Percentiles rank a stretch among this genome's conserved stretches.
These are phyloP conservation scores for Trichogramma dendrolimi DNA, from an alignment of 2,888 invertebrate genomes.

Conservation along the genomic window DNA sequence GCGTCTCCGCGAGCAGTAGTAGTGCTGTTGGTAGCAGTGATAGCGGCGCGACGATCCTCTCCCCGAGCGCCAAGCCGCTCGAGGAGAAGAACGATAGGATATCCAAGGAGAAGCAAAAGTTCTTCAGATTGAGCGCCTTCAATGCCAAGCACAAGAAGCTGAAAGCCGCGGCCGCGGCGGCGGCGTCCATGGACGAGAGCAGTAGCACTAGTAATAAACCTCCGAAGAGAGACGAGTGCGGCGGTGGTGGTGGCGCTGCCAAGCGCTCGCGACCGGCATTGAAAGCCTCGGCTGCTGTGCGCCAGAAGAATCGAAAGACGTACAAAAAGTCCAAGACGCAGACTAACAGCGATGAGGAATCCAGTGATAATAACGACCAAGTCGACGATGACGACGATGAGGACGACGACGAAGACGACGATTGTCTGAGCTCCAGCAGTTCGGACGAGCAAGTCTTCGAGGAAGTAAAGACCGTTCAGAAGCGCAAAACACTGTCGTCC, in stretches of 20 bases:
- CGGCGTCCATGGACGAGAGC: slow-evolving; percentile 5
- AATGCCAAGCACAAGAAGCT: slow-evolving; percentile 60
- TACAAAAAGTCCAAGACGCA: background rate
- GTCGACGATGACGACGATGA: slow-evolving; percentile 43
- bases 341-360: slow-evolving; percentile 35
- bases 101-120: slow-evolving; percentile 84
- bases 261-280: too few species aligned
- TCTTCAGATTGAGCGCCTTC: slow-evolving; percentile 77
- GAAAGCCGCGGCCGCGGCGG: slow-evolving; percentile 32
- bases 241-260: too few species aligned
- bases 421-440: slow-evolving; percentile 37
- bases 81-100: slow-evolving; percentile 69
- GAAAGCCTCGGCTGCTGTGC: background rate
- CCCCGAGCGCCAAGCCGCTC: slow-evolving; percentile 50
- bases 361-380: slow-evolving; percentile 29
- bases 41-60: slow-evolving; percentile 38
- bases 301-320: background rate
- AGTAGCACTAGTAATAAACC: slow-evolving; percentile 35
- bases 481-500: slow-evolving; percentile 1
- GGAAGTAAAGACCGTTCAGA: slow-evolving; percentile 1
- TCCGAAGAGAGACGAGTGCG: slow-evolving; percentile 33
- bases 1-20: slow-evolving; percentile 30
- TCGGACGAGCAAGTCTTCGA: slow-evolving; percentile 36
- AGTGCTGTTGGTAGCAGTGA: slow-evolving; percentile 38
- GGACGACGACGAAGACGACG: slow-evolving; percentile 47